Base-by-base conservation (phyloP, 2,888 invertebrate species). In the Hecatera dysodea region DNA sequence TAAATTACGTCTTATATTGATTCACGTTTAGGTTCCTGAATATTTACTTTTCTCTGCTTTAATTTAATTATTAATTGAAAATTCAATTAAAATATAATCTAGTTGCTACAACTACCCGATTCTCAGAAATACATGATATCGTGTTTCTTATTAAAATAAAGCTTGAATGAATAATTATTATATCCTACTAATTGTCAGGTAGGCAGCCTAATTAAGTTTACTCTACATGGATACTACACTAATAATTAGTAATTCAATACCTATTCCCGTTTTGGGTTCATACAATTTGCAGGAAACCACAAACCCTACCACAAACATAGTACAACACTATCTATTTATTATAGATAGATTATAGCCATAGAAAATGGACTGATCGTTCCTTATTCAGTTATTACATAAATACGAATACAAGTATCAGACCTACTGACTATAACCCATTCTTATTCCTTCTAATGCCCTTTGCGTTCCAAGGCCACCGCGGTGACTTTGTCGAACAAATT, bases 281-380 rank as follows among this genome's bases (percentile, higher is more conserved):
- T 44, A 74, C 0, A 48, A 67, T 60, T 50, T 36, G 60, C 3
- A 33, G 7, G 12, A 2, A 12, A 55, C 59, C 39, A 27, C 55
- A 36, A 48, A 29, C 6, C 6, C 33, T 9, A 7, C 33, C 9
- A 27, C 46, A 33, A 17, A 6, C 8, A 22, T 2, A 42, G 24
- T 22, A 74, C 50, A 57, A 27, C 12, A 68, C 22, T 59, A 27
- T 24, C 24, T 33, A 60, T 11, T 71, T 33, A 60, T 11, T 71
- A 56, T 24, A 59, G n/a, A 7, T n/a, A 15, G 33, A 8, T 12
- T 12, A 33, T 55, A n/a, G n/a, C 12, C 12, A 11, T n/a, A 11
- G n/a, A n/a, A 0, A 55, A 33, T 53, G 29, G 29, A 53, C 12
- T 9, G 53, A 33, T 1, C n/a, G 1, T 29, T 27, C 4, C 1